Base-by-base conservation (phyloP, 2,888 invertebrate genomes). In the Leucophenga montana region DNA sequence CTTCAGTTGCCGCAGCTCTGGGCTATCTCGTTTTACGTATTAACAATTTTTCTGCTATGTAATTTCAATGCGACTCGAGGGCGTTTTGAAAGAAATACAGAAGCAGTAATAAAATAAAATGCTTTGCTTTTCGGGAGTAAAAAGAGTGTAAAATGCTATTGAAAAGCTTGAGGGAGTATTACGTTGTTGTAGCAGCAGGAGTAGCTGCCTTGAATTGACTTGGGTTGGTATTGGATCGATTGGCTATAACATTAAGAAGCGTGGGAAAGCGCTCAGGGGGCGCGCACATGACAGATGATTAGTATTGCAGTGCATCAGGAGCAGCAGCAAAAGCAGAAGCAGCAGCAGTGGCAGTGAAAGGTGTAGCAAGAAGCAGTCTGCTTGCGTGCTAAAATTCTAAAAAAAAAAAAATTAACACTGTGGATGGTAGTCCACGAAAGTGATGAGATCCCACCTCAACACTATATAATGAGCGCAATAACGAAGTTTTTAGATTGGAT, bases 61-160 rank as follows among this genome's bases (percentile, higher is more conserved):
- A 77, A 83, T 75, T 83, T 77, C 62, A 71, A 66, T 50, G 22
- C 70, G 59, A 67, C 73, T 76, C 66, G 18, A 48, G 72, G 72
- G 77, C 69, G 62, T 33, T 16, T 50, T 18, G 13, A 50, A 50
- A 50, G 16, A 50, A n/a, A 50, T 16, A 50, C 50, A 50, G 18
- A 50, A 50, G 18, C 50, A 50, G n/a, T 16, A 50, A 18, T 18
- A 50, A 50, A 50, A 50, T 50, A n/a, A 39, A 50, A 50, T 50
- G 50, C 39, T 39, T 39, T 39, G 74, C 79, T 54, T 61, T 67
- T 70, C 48, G 61, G 53, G 31, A 50, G n/a, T 67, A 66, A 66
- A 67, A n/a, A 48, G 33, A 62, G 62, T 64, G 62, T 64, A 64
- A 64, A 64, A 46, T 64, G 62, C 18, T 46, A 22, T 22, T 64